phyloP scores from a whole-genome alignment of 2,888 invertebrate species.

The Meiosimyza decipiens region DNA sequence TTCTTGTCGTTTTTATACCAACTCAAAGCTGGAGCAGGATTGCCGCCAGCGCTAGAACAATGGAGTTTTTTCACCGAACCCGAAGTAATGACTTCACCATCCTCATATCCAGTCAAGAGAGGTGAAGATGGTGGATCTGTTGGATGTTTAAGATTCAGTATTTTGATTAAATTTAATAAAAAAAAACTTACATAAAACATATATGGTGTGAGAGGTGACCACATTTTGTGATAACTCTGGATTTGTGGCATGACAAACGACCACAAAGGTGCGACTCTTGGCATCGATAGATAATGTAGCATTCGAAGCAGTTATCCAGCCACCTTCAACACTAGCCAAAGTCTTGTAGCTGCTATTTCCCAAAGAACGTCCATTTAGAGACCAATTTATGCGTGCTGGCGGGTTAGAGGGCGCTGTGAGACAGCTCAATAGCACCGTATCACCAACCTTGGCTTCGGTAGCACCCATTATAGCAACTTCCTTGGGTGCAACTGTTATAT shows the following conservation, averaged over 20 bases:
- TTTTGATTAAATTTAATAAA: neutral
- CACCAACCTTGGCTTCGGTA: conserved; percentile 58
- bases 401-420: conserved; percentile 62
- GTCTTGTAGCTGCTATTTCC: conserved; percentile 54
- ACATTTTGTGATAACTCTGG: conserved; percentile 62
- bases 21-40: conserved; percentile 57
- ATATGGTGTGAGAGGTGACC: conserved; percentile 61
- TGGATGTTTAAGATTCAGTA: neutral
- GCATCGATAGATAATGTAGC: conserved; percentile 57
- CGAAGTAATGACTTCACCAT: conserved; percentile 60
- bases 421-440: conserved; percentile 56
- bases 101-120: conserved; percentile 58
- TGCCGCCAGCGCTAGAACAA: conserved; percentile 61
- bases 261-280: conserved; percentile 59
- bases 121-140: conserved; percentile 61
- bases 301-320: conserved; percentile 62
- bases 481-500: conserved; percentile 57
- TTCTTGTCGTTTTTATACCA: conserved; percentile 64
- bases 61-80: conserved; percentile 61
- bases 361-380: conserved; percentile 60
- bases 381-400: conserved; percentile 61
- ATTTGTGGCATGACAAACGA: conserved; percentile 62
- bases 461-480: conserved; percentile 59
- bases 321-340: conserved; percentile 53
- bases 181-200: conserved; percentile 60